Evolutionary conservation across 2,888 invertebrate species (phyloP).

Genomic region (Oxycera nigricornis): DNA sequence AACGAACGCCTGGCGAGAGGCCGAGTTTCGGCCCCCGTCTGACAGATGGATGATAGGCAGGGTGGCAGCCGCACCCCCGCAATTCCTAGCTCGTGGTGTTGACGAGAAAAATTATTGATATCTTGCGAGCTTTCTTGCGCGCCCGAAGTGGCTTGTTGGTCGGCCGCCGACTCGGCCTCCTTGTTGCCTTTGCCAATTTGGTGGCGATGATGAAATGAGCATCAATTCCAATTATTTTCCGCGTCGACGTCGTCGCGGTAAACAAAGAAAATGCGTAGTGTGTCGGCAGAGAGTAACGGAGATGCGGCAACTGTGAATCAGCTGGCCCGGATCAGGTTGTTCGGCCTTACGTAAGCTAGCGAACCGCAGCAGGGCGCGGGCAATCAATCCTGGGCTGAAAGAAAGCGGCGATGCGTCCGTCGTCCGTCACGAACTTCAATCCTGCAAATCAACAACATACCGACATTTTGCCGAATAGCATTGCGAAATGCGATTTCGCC

Average conservation of each 20-base stretch:
- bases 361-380: background rate
- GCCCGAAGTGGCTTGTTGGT: background rate
- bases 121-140: background rate
- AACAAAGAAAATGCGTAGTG: constrained; percentile 15
- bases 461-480: too few species aligned
- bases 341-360: constrained; percentile 21
- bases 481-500: too few species aligned
- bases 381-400: too few species aligned
- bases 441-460: too few species aligned
- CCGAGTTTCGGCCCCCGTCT: background rate
- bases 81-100: background rate
- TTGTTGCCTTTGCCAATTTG: background rate
- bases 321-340: background rate
- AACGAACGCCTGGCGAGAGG: background rate
- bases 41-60: constrained; percentile 22
- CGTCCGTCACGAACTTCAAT: too few species aligned
- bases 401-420: too few species aligned
- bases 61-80: constrained; percentile 35
- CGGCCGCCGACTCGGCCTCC: background rate
- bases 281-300: background rate
- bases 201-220: background rate
- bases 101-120: background rate
- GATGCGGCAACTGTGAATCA: constrained; percentile 4
- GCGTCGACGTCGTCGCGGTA: background rate
- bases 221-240: background rate